Conservation (phyloP, 2,113 vertebrate genomes). For the Mus spicilegus region DNA sequence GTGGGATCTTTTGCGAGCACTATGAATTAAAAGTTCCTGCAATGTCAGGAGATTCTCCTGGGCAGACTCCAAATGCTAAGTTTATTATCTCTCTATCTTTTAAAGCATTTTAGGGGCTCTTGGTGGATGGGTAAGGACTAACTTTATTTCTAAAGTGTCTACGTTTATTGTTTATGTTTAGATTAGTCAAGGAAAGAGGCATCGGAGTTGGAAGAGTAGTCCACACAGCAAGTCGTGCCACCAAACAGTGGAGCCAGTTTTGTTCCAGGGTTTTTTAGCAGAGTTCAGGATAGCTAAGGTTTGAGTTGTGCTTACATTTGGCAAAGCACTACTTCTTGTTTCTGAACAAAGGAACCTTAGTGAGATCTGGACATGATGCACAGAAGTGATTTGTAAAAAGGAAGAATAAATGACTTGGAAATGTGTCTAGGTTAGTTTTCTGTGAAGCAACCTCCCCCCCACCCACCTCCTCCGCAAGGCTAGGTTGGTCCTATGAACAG, state of each 20-base stretch:
- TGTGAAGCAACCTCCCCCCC: constrained; percentile 35
- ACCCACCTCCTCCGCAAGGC: constrained; percentile 39
- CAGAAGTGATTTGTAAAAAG: constrained; percentile 72
- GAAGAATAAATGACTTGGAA: constrained; percentile 68
- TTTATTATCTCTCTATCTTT: constrained; percentile 50
- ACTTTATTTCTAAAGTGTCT: constrained; percentile 67
- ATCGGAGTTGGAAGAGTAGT: neutral
- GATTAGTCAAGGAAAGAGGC: constrained; percentile 64
- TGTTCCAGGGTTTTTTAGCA: constrained; percentile 50
- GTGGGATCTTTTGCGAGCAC: neutral
- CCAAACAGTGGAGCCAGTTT: constrained; percentile 41
- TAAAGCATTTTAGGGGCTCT: constrained; percentile 29
- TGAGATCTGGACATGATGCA: constrained; percentile 62
- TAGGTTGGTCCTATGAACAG: constrained; percentile 46
- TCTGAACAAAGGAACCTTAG: constrained; percentile 76
- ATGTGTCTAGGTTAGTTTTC: constrained; percentile 70
- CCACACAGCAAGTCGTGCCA: neutral
- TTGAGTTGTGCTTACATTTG: constrained; percentile 74
- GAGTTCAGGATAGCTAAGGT: constrained; percentile 65
- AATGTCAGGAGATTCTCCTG: constrained; percentile 8
- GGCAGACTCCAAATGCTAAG: constrained; percentile 51
- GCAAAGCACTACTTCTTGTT: constrained; percentile 67
- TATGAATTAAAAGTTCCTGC: neutral
- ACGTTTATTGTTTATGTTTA: constrained; percentile 70
- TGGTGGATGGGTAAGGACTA: constrained; percentile 40